Percentiles rank a stretch among this genome's conserved stretches.
phyloP scores from a whole-genome alignment of 2,797 vertebrate genomes.

The Phrynocephalus guinanensis region DNA sequence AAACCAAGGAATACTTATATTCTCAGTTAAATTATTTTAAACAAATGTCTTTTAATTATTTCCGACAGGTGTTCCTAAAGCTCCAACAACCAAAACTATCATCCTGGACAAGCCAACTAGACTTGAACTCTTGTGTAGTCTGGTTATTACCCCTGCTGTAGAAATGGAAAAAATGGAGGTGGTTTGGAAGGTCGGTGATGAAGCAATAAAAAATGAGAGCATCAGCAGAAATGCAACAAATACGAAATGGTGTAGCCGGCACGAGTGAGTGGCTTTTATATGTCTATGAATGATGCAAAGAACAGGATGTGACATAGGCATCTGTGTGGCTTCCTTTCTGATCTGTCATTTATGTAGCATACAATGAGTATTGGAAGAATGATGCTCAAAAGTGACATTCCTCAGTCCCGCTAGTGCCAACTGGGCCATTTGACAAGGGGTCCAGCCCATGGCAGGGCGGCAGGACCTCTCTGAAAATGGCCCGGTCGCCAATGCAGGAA shows the following conservation, averaged over 20 bases:
- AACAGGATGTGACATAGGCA: background rate
- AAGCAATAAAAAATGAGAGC: conserved; percentile 69
- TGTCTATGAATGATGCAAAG: background rate
- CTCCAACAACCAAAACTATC: conserved; percentile 51
- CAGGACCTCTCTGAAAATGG: no score
- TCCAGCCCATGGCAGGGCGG: no score
- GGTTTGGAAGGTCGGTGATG: conserved; percentile 81
- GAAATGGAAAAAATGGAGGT: conserved; percentile 70
- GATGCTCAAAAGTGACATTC: background rate
- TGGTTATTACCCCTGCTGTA: conserved; percentile 58
- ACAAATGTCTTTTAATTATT: background rate
- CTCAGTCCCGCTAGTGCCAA: background rate
- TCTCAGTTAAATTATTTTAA: background rate
- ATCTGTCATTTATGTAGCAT: background rate
- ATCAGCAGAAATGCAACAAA: conserved; percentile 56
- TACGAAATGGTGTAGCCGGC: conserved; percentile 61
- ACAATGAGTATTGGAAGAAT: background rate
- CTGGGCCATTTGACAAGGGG: no score
- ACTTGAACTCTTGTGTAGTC: conserved; percentile 81
- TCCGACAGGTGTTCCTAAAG: conserved; percentile 48
- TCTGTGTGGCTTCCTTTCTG: background rate
- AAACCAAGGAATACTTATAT: background rate
- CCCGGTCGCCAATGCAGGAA: no score
- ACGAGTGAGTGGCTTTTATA: conserved; percentile 67
- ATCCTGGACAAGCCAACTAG: conserved; percentile 60